Evolutionary conservation across 2,888 invertebrate species (phyloP), one percentile per base, ranked within the genome.

Genomic region (Marasmarcha lunaedactyla): DNA sequence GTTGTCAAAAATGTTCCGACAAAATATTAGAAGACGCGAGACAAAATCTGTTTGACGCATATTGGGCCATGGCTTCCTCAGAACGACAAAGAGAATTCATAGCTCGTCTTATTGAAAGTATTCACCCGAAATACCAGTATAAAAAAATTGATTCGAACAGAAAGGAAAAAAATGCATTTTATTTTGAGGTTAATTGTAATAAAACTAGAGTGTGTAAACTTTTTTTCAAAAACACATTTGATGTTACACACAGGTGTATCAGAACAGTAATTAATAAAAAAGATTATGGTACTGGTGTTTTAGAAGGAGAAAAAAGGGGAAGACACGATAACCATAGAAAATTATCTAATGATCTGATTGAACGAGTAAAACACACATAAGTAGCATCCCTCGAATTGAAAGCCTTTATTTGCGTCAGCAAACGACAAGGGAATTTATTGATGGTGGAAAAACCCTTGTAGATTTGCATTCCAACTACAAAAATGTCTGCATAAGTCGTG

Each of bases 121-220:
- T 44, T 33, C 39, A 41, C 11, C 44, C 41, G 12, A 44, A 41
- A 37, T 44, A 44, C 33, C 41, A 44, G 38, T 44, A 41, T 15
- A 44, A 41, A 39, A 41, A 30, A 38, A 39, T 42, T 10, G 30
- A 38, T 35, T 39, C 30, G 20, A 43, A 43, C 30, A 43, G 43
- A 40, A 38, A 36, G 27, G 37, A 33, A 15, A 44, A 37, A 42
- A 12, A 15, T 36, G 10, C 12, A 20, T 42, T 42, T 14, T 25
- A 42, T 39, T 37, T 42, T 7, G 37, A 34, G 2, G 2, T 37
- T 35, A 35, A 37, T 30, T 35, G 39, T 37, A 14, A n/a, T n/a
- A n/a, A n/a, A n/a, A n/a, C n/a, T n/a, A n/a, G n/a, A n/a, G n/a
- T n/a, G n/a, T n/a, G n/a, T n/a, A n/a, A n/a, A n/a, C n/a, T n/a